Conservation (phyloP, 2,113 vertebrate genomes). For the Crotophaga sulcirostris region DNA sequence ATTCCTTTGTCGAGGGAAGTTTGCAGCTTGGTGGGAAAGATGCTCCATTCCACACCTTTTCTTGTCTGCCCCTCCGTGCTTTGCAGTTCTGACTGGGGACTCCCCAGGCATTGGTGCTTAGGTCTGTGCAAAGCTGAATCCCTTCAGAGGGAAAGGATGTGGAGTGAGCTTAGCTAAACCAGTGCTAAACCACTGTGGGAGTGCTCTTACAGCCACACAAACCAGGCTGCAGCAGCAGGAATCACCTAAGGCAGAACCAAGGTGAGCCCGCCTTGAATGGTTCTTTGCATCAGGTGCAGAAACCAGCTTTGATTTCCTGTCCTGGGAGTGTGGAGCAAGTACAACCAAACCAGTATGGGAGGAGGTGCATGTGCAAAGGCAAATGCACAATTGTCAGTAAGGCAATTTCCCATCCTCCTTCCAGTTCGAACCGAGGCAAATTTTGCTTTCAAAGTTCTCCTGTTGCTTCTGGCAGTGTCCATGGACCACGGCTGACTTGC, state of each 20-base stretch:
- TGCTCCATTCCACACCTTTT: not conserved
- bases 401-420: not conserved
- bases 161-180: not conserved
- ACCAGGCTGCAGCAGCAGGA: not conserved
- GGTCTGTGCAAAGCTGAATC: not conserved
- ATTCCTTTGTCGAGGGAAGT: not conserved
- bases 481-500: not conserved
- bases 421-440: not conserved
- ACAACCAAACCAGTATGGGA: not conserved
- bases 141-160: not conserved
- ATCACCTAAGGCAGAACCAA: fast-evolving
- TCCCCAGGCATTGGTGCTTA: not conserved
- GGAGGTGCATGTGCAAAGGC: not conserved
- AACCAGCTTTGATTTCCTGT: fast-evolving
- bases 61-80: not conserved
- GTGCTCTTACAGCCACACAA: not conserved
- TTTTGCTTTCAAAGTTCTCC: not conserved
- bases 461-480: not conserved
- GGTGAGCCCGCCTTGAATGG: not conserved
- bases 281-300: not conserved
- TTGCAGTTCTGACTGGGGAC: not conserved
- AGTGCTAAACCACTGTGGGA: not conserved
- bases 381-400: fast-evolving
- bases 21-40: not conserved
- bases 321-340: not conserved